Evolutionary conservation across 2,888 invertebrate species (phyloP).

Genomic region (Drosophila fulvimacula): DNA sequence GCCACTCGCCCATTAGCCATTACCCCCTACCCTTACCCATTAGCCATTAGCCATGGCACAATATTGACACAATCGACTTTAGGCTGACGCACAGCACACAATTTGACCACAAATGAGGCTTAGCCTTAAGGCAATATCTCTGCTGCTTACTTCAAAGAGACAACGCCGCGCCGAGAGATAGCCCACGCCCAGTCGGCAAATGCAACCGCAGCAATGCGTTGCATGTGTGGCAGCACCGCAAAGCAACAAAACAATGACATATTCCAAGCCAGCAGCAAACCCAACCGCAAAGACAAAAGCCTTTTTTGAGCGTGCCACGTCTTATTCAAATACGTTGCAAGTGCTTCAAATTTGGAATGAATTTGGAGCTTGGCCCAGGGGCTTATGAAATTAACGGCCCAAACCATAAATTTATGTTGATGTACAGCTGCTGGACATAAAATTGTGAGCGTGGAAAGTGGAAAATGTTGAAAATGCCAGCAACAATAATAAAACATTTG

Average conservation of each 20-base stretch:
- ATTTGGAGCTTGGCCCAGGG: slow-evolving; percentile 18
- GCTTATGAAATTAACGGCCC: slow-evolving; percentile 46
- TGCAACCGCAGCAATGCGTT: slow-evolving; percentile 42
- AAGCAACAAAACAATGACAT: slow-evolving; percentile 56
- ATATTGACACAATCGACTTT: slow-evolving; percentile 81
- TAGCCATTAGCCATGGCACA: slow-evolving; percentile 69
- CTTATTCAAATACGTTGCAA: slow-evolving; percentile 31
- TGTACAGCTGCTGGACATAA: slow-evolving; percentile 70
- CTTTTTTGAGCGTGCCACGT: background rate
- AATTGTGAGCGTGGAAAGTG: slow-evolving; percentile 45
- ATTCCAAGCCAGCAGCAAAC: slow-evolving; percentile 35
- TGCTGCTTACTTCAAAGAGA: slow-evolving; percentile 69
- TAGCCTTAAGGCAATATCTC: slow-evolving; percentile 67
- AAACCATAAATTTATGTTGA: slow-evolving; percentile 69
- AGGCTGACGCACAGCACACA: slow-evolving; percentile 75
- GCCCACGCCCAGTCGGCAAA: slow-evolving; percentile 17
- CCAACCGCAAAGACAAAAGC: slow-evolving; percentile 39
- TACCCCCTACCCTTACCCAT: slow-evolving; percentile 43
- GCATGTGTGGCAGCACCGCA: slow-evolving; percentile 9
- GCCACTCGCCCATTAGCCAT: slow-evolving; percentile 2
- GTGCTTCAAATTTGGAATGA: slow-evolving; percentile 6
- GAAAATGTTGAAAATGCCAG: slow-evolving; percentile 9
- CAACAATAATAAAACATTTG: slow-evolving; percentile 63
- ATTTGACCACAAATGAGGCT: slow-evolving; percentile 79
- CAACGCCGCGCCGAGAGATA: slow-evolving; percentile 15